Base-by-base conservation (phyloP, 2,888 invertebrate genomes). In the Laspeyria flexula region DNA sequence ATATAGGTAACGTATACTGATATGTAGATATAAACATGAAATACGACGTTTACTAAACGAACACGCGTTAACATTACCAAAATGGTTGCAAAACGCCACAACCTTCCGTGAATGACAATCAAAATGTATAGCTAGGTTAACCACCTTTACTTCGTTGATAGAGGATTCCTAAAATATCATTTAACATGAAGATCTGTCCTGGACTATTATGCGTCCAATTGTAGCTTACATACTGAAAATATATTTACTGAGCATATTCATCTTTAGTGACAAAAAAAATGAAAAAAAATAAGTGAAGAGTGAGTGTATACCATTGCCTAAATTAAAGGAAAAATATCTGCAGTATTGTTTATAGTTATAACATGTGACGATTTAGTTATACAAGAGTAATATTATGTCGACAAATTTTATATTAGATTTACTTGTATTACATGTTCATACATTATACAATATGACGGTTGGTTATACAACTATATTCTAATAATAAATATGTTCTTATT, bases 1-100 rank as follows among this genome's bases (percentile, higher is more conserved):
- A n/a, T n/a, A n/a, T n/a, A n/a, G n/a, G n/a, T n/a, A n/a, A n/a
- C n/a, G n/a, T n/a, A n/a, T n/a, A n/a, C n/a, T n/a, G n/a, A n/a
- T n/a, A n/a, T n/a, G n/a, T n/a, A 54, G 38, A 54, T 18, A 41
- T 27, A 15, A 50, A 62, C 65, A 68, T 64, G 51, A 68, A 46
- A 55, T 51, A 55, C 59, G 55, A 57, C 60, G 53, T 67, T 65
- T 67, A 71, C 61, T 67, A 60, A 71, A 66, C 57, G 59, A 66
- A 75, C 75, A 72, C 74, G 72, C 65, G 73, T 72, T 63, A 60
- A 75, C 70, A 73, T 79, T 83, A 81, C 85, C 86, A 78, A 86
- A 86, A 85, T 77, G 77, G 68, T 76, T 72, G 75, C 74, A 71
- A 73, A 73, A 73, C 48, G 64, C 38, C 43, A 55, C 78, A 61